Percentiles rank a stretch among this genome's conserved stretches.
Conservation (phyloP, 2,888 invertebrate genomes). For the Gordius sp. region DNA sequence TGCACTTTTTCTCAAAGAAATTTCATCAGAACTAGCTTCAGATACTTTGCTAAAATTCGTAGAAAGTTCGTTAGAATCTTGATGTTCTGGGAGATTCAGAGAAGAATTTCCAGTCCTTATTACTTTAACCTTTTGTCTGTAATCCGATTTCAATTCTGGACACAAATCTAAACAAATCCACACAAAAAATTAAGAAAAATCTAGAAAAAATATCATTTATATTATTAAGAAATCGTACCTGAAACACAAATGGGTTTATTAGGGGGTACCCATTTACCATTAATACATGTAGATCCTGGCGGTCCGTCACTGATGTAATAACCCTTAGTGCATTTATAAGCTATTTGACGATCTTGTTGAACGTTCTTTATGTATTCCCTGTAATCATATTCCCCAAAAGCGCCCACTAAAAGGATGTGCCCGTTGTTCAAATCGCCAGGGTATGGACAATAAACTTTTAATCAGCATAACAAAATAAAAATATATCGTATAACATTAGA, state of each 20-base stretch:
- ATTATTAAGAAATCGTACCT: neutral
- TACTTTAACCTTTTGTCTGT: constrained; percentile 1
- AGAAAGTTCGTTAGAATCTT: no score
- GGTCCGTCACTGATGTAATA: constrained; percentile 6
- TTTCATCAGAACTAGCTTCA: no score
- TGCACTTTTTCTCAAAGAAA: no score
- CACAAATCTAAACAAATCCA: constrained; percentile 2
- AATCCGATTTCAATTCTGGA: constrained; percentile 11
- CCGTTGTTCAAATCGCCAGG: neutral
- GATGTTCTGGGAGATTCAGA: no score
- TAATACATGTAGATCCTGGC: neutral
- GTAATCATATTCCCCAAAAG: constrained; percentile 13
- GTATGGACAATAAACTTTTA: neutral
- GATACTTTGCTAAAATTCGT: no score
- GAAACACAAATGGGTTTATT: constrained; percentile 8
- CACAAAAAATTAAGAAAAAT: neutral
- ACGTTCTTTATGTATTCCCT: constrained; percentile 4
- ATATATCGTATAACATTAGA: no score
- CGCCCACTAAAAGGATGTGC: neutral
- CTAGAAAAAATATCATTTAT: neutral
- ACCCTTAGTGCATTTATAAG: neutral
- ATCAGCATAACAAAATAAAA: neutral
- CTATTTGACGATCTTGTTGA: constrained; percentile 2
- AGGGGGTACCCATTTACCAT: constrained; percentile 8
- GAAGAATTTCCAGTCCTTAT: no score